These are phyloP conservation scores for Ophiothrix spiculata DNA, from an alignment of 35 echinoderm and acorn worm species.

Conservation along the genomic window DNA sequence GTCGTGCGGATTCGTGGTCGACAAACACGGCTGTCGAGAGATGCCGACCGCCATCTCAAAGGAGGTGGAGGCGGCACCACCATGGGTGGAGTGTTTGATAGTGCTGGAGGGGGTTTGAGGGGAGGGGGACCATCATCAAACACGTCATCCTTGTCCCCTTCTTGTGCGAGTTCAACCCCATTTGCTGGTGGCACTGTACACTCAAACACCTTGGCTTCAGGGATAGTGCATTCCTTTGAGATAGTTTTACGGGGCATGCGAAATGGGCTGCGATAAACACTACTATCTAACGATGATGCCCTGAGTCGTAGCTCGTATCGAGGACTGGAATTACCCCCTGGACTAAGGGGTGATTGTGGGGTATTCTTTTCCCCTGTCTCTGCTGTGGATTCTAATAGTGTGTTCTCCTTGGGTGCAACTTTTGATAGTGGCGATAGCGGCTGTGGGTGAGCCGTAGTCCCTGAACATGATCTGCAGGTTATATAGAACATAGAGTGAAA, in stretches of 20 bases:
- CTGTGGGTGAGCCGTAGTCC: not conserved
- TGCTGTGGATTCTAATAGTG: not conserved
- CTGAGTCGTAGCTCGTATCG: not conserved
- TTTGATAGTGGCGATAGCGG: not conserved
- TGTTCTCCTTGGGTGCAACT: not conserved
- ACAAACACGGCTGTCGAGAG: not conserved
- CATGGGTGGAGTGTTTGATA: not conserved
- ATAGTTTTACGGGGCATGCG: not conserved
- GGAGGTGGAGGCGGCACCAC: not conserved
- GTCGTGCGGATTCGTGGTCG: not conserved
- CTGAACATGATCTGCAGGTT: slow-evolving; percentile 7
- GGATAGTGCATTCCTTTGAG: not conserved
- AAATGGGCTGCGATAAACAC: not conserved
- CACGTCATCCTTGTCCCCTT: too few species aligned
- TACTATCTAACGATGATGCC: not conserved
- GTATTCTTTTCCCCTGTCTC: not conserved
- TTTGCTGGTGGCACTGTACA: too few species aligned
- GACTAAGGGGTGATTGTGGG: not conserved
- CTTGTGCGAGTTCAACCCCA: too few species aligned
- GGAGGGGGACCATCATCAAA: not conserved
- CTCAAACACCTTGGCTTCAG: too few species aligned
- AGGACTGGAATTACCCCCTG: not conserved
- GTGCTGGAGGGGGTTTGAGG: not conserved
- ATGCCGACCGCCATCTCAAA: not conserved
- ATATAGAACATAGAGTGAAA: too few species aligned